phyloP scores from a whole-genome alignment of 2,797 vertebrate genomes.

The Anguilla megastoma region DNA sequence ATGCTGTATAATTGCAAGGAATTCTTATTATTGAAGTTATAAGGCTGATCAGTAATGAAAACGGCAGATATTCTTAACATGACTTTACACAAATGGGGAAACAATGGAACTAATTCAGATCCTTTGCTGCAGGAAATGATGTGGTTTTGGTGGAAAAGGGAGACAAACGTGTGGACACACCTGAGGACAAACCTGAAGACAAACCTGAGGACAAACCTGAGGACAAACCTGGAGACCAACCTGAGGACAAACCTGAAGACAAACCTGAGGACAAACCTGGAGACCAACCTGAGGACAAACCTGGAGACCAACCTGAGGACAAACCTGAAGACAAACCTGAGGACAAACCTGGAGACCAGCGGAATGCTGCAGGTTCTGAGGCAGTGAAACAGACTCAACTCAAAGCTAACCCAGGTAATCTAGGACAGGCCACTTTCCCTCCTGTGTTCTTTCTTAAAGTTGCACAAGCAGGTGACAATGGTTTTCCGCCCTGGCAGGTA shows the following conservation, averaged over 20 bases:
- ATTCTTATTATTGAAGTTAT: no score
- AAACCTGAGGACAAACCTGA: conserved; percentile 57
- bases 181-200: background rate
- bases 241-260: background rate
- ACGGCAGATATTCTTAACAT: background rate
- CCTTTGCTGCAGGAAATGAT: background rate
- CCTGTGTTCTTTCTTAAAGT: background rate
- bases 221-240: conserved; percentile 42
- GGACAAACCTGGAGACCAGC: conserved; percentile 58
- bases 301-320: background rate
- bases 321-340: conserved; percentile 42
- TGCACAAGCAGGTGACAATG: background rate
- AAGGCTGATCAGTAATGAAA: background rate
- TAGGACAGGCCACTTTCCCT: no score
- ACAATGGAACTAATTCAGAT: background rate
- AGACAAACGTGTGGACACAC: background rate
- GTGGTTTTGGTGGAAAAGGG: background rate
- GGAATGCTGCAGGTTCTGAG: conserved; percentile 44
- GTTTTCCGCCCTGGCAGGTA: conserved; percentile 8
- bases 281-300: background rate
- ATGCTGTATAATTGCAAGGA: no score
- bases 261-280: background rate
- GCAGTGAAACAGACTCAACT: conserved; percentile 52
- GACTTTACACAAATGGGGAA: background rate
- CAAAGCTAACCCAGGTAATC: conserved; percentile 54